These are phyloP conservation scores for Dipus sagitta DNA, from an alignment of 2,797 vertebrate species.

Conservation along the genomic window DNA sequence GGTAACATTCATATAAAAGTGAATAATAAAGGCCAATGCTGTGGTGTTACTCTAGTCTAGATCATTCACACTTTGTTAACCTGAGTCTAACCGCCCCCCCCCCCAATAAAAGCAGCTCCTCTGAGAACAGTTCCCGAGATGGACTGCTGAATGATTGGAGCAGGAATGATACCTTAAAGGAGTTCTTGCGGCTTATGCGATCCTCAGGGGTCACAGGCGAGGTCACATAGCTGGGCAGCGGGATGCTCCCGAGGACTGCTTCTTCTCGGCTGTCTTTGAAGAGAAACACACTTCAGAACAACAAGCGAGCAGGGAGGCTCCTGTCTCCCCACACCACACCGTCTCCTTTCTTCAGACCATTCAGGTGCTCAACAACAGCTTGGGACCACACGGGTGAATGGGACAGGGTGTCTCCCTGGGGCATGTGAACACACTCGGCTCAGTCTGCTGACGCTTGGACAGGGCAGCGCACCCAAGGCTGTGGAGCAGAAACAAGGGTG, in stretches of 20 bases:
- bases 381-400: neutral
- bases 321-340: neutral
- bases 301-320: neutral
- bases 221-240: slow-evolving; percentile 96
- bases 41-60: neutral
- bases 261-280: slow-evolving; percentile 97
- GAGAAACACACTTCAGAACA: slow-evolving; percentile 65
- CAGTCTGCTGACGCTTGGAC: neutral
- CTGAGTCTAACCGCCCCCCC: neutral
- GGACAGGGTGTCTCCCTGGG: neutral
- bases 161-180: slow-evolving; percentile 94
- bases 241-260: slow-evolving; percentile 96
- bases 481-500: neutral
- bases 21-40: neutral
- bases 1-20: neutral
- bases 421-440: neutral
- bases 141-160: neutral
- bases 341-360: neutral
- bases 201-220: slow-evolving; percentile 95
- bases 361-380: neutral
- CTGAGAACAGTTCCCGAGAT: slow-evolving; percentile 5
- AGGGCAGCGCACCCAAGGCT: neutral
- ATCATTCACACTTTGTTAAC: neutral
- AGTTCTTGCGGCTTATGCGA: slow-evolving; percentile 97
- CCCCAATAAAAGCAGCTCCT: neutral